phyloP scores from a whole-genome alignment of 2,113 vertebrate genomes.

The Lamprologus ornatipinnis region DNA sequence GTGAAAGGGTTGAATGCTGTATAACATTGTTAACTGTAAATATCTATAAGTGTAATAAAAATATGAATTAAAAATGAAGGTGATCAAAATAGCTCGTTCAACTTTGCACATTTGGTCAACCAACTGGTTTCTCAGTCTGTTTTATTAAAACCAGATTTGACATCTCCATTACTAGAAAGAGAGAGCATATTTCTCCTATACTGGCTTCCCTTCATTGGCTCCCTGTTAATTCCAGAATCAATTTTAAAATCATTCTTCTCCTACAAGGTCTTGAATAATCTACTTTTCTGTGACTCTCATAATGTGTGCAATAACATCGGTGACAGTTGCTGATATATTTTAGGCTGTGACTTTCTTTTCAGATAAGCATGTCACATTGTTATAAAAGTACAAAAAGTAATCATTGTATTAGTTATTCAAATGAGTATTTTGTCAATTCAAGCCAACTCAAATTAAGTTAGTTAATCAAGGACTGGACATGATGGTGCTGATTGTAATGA shows the following conservation, averaged over 20 bases:
- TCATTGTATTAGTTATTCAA: not conserved
- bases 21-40: not conserved
- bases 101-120: not conserved
- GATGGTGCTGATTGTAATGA: not conserved
- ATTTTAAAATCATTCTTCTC: not conserved
- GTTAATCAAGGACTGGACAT: not conserved
- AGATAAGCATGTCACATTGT: not conserved
- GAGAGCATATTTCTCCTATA: not conserved
- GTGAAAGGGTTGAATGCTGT: not conserved
- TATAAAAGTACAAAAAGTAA: not conserved
- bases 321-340: not conserved
- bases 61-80: not conserved
- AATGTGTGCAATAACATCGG: not conserved
- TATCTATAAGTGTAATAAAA: not conserved
- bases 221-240: not conserved
- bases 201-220: not conserved
- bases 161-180: not conserved
- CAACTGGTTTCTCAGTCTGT: not conserved
- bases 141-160: not conserved
- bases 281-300: not conserved
- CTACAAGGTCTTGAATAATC: not conserved
- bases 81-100: not conserved
- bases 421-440: not conserved
- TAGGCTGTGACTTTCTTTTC: not conserved
- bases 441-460: not conserved